These are phyloP conservation scores for Drosophila paranaensis DNA, from an alignment of 2,888 invertebrate species.

Conservation along the genomic window DNA sequence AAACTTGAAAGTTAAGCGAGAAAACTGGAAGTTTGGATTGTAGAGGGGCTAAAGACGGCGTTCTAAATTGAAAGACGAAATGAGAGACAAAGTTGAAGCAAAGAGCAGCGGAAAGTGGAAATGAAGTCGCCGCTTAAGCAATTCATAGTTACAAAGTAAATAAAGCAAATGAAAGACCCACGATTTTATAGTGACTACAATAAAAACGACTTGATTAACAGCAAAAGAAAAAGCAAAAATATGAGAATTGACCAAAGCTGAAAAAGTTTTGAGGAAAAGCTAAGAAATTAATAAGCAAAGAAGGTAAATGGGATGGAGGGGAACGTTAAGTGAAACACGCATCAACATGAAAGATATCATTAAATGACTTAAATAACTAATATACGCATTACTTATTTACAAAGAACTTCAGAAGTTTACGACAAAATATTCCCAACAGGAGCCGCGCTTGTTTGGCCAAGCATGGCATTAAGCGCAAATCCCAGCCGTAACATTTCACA, in stretches of 20 bases:
- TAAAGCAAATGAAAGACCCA: neutral
- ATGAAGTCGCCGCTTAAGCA: constrained; percentile 18
- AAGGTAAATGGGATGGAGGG: neutral
- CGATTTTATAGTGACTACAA: neutral
- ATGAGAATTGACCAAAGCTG: neutral
- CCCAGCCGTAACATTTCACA: constrained; percentile 11
- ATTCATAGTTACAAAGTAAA: neutral
- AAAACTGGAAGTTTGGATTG: constrained; percentile 18
- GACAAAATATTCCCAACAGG: constrained; percentile 10
- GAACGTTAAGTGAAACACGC: neutral
- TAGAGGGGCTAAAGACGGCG: neutral
- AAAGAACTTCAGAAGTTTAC: constrained; percentile 8
- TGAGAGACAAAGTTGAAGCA: constrained; percentile 1
- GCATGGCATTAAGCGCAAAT: constrained; percentile 24
- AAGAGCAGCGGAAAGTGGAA: neutral
- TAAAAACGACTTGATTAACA: neutral
- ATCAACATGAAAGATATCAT: neutral
- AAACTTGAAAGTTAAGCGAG: constrained; percentile 57
- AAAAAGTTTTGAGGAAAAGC: neutral
- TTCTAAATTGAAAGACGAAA: constrained; percentile 12
- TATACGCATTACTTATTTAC: constrained; percentile 1
- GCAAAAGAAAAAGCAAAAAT: neutral
- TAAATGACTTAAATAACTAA: neutral
- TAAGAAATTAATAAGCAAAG: neutral
- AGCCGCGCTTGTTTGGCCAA: constrained; percentile 10